Evolutionary conservation across 1,140 invertebrate species (phyloP), one percentile per base, ranked within the genome.

Genomic region (Tetragonula clypearis): DNA sequence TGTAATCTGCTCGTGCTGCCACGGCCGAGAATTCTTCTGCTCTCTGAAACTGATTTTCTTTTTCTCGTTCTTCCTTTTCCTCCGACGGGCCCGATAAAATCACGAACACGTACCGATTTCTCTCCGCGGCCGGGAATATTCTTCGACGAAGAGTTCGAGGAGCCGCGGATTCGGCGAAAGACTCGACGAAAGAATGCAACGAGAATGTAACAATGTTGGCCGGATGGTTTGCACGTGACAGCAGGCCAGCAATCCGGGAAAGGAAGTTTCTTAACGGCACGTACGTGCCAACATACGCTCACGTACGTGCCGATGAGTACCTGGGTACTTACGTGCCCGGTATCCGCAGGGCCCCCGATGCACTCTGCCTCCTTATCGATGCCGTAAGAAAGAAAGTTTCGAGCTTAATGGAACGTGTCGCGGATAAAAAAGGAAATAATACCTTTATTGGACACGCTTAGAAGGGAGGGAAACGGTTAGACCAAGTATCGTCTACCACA

Each of bases 211-310:
- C 89, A 90, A 86, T 88, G 89, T 90, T 78, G 86, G 71, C 83
- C 83, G 88, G 88, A 90, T 90, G 83, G 89, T 87, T 90, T 81
- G 89, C 80, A 87, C 90, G 89, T 91, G 89, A 90, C 89, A 89
- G 82, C 82, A 69, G 87, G n/a, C 85, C 74, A 60, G 77, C 85
- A 60, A 90, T 88, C 87, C 90, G 56, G 85, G 81, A 81, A 90
- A 91, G 87, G 90, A 89, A 90, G 84, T 89, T 86, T 79, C 85
- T 89, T 89, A 89, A 89, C 87, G 87, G 87, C 84, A 86, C 88
- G 88, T 89, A 89, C 88, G 84, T 88, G 87, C 86, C 87, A 88
- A 86, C 88, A 81, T 88, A 88, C 88, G 75, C 76, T 86, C 83
- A 86, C 87, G 72, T 89, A 89, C 87, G 84, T 86, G 76, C 79